Percentiles rank a stretch among this genome's conserved stretches.
These are phyloP conservation scores for Dendrolimus punctatus DNA, from an alignment of 1,140 invertebrate species.

Conservation along the genomic window DNA sequence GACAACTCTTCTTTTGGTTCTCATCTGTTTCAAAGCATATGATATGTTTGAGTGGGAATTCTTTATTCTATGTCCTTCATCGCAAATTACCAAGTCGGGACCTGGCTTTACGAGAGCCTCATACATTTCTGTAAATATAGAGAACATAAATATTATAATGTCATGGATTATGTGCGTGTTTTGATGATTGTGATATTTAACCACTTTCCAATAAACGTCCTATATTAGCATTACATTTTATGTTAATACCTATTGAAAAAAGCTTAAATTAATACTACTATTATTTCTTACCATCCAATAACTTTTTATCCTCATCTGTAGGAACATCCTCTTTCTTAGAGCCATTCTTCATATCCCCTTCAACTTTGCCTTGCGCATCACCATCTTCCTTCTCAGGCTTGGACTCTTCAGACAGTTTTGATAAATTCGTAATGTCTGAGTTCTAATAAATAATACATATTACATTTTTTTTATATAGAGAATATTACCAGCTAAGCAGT, in stretches of 20 bases:
- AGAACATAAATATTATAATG: neutral
- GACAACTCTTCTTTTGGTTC: conserved; percentile 91
- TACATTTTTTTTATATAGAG: neutral
- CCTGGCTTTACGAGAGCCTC: conserved; percentile 91
- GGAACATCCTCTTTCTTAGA: conserved; percentile 81
- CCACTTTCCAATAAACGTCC: too few species aligned
- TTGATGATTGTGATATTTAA: too few species aligned
- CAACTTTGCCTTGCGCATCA: conserved; percentile 30
- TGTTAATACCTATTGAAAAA: too few species aligned
- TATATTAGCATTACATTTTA: too few species aligned
- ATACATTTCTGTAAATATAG: conserved; percentile 81
- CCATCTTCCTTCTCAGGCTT: conserved; percentile 43
- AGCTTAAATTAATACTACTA: conserved; percentile 6
- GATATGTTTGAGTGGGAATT: conserved; percentile 96
- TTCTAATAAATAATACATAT: conserved; percentile 22
- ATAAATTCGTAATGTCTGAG: conserved; percentile 28
- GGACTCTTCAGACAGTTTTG: conserved; percentile 28
- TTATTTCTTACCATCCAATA: conserved; percentile 80
- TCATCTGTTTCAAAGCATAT: conserved; percentile 91
- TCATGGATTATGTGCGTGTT: too few species aligned
- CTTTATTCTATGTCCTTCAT: conserved; percentile 97
- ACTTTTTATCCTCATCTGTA: conserved; percentile 88
- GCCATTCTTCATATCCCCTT: conserved; percentile 57
- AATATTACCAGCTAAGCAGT: too few species aligned
- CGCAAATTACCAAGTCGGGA: conserved; percentile 95